Base-by-base conservation (phyloP, 2,888 invertebrate species). In the Hypomecis punctinalis region DNA sequence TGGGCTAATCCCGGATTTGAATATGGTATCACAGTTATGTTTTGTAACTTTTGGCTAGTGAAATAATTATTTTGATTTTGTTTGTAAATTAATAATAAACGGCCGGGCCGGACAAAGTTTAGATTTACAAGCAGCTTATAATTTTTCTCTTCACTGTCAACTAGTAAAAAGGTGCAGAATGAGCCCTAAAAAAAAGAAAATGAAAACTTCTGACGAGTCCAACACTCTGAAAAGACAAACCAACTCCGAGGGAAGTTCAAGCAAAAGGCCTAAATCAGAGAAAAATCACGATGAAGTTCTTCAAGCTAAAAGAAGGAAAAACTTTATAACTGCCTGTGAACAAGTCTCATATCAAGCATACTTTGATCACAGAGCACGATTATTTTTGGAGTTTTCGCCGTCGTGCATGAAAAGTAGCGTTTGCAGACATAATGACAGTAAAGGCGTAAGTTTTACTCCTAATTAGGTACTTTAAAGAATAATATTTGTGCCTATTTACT, bases 241-340 rank as follows among this genome's bases (percentile, higher is more conserved):
- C 52, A 76, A 79, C 63, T 60, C 54, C n/a, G 74, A 72, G 36
- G 75, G 72, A 40, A 61, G 58, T 10, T 40, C 73, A 37, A 66
- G 64, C 52, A 88, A 86, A 74, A 79, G 84, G 39, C n/a, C 70
- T 8, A 85, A 83, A 71, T 55, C 72, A 7, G 75, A 76, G 43
- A 68, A 61, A 66, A 73, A 45, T 57, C 68, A 71, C 36, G 79
- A 81, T 40, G 78, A 78, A 23, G 82, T 84, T 51, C 46, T 83
- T 10, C 77, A 81, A 51, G 74, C 79, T 23, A 77, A 74, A 66
- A 86, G 78, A 68, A 82, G 83, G 53, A 84, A 85, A 63, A 91
- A 90, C 68, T 91, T 91, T 66, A 77, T 91, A 0, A 82, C 78
- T 65, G 90, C 91, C 6, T 91, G 91, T 72, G 82, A 86, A 73